Base-by-base conservation (phyloP, 2,113 vertebrate species). In the Nansenia antarctica region DNA sequence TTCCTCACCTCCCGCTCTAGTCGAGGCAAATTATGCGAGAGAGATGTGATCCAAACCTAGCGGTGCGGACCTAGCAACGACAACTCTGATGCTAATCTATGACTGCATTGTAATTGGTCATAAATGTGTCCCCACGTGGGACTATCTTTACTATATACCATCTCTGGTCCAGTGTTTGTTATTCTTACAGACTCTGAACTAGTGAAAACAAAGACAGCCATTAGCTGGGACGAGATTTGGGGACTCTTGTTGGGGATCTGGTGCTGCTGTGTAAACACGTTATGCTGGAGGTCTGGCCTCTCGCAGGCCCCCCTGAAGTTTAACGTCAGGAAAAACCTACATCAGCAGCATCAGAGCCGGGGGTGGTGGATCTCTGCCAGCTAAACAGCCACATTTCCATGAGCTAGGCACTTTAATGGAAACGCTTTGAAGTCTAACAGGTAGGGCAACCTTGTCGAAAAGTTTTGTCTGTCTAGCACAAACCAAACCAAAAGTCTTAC, bases 331-430 rank as follows among this genome's bases (percentile, higher is more conserved):
- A 52, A 59, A 78, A 80, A 82, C 78, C 70, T 75, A 69, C 77
- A 81, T 85, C 75, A 85, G 82, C 75, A 85, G 82, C 85, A 79
- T 86, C 73, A 82, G 84, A 87, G 81, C 70, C 39, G 27, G 52
- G 62, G 73, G 58, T 47, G 52, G 55, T 11, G 72, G 58, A 61
- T 78, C 76, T 59, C 81, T 76, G 81, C 78, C 63, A 66, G 61
- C 69, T 84, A 76, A 77, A 55, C 69, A 59, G 62, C 78, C 66
- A 74, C 78, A 58, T 74, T 78, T 67, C 20, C 68, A 67, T 70
- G 35, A n/a, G 54, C 70, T 32, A 34, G 42, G 24, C 37, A 6
- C 30, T 54, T 68, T 32, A 12, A 55, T 71, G 62, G 35, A 45
- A 73, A 47, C 58, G n/a, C 58, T 65, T 37, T 66, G 26, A 78